Evolutionary conservation across 2,888 invertebrate genomes (phyloP), one percentile per base, ranked within the genome.

Genomic region (Vesta saturnalis): DNA sequence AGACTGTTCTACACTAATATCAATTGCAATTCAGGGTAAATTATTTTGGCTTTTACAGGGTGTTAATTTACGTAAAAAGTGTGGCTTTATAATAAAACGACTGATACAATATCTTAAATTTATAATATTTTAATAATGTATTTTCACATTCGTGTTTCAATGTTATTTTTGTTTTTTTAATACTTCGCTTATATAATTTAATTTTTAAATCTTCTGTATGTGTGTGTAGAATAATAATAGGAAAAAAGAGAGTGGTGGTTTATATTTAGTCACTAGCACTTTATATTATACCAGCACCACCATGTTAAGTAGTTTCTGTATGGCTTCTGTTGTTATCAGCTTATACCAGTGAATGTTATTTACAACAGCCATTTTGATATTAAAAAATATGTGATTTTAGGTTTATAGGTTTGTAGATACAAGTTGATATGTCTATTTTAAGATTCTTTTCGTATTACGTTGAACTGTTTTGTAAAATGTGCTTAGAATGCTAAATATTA

Each of bases 381-480:
- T 52, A 18, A 64, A 39, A 59, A 58, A 39, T 18, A 47, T 64
- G 64, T 64, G 64, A 64, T 64, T 64, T 64, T 64, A 64, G 64
- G 35, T 64, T 64, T 39, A 39, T 64, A 64, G 54, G n/a, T 56
- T 43, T 47, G 14, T 35, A 47, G 47, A 15, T 47, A 15, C 47
- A 15, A 18, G 43, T 43, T 10, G 14, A 30, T 30, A 6, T 30
- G 30, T 10, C 30, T 18, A 52, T 52, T 52, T 52, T 52, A 52
- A 19, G 52, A n/a, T 12, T 39, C 39, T 39, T 52, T 52, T 52
- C 19, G 52, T 52, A n/a, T 15, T 16, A 47, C 15, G 47, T 47
- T 14, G 47, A 52, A 23, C 8, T 30, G 47, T 56, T 56, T 46
- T 47, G 63, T 63, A 63, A 56, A 55, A 23, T 30, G 56, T 52